Evolutionary conservation across 2,113 vertebrate species (phyloP), one percentile per base, ranked within the genome.

Genomic region (Prionailurus viverrinus): DNA sequence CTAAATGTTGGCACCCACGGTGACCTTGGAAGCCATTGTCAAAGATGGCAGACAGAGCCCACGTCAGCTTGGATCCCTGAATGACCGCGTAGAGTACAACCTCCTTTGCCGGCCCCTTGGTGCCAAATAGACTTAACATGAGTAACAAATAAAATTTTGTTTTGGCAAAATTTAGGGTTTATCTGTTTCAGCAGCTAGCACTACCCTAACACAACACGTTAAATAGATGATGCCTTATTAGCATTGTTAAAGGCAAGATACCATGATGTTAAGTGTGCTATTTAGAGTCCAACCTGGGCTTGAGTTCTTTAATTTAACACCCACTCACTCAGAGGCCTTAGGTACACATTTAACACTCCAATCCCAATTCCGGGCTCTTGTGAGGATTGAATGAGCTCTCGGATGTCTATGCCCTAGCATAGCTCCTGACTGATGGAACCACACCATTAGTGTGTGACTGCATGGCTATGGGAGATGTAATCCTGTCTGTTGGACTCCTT

Each of bases 61-160:
- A 5, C 48, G 3, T 74, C 66, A 61, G 27, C 31, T 55, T 83
- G n/a, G 29, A 94, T 79, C 23, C 68, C 27, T 73, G 45, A 85
- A 61, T 65, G 33, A 45, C 9, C 3, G 0, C 55, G 31, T 29
- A 33, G 36, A 55, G 25, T 18, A 76, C 53, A 86, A 13, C 14
- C 33, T 81, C 4, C n/a, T 61, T 90, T 86, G 58, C 31, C 11
- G 48, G 11, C 4, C 3, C 27, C 61, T 73, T 86, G 29, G 25
- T 66, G 41, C 48, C 66, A 68, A 15, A 25, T 19, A 86, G 45
- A 74, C n/a, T 36, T 71, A 89, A 25, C 41, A 27, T 25, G 21
- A 76, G 21, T 68, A 91, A 94, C 33, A 97, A 76, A 78, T 88
- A 82, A 88, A 88, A 13, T 53, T 94, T 23, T 78, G 5, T 45